These are phyloP conservation scores for Helicoverpa assulta DNA, from an alignment of 2,888 invertebrate species.

Conservation along the genomic window DNA sequence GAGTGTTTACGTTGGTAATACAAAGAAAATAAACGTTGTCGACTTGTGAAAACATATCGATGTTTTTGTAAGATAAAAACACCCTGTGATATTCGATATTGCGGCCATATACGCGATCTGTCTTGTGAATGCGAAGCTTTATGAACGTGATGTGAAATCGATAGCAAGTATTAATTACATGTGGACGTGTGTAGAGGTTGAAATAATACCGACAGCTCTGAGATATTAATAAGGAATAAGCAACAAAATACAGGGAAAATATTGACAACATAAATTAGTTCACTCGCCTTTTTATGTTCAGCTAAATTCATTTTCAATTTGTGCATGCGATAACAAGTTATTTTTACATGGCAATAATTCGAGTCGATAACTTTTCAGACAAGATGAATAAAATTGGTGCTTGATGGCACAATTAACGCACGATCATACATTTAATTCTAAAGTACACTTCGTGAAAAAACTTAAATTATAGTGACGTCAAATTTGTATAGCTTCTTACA, in stretches of 20 bases:
- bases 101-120: constrained; percentile 19
- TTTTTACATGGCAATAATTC: too few species aligned
- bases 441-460: neutral
- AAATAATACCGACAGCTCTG: constrained; percentile 26
- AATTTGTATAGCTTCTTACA: constrained; percentile 7
- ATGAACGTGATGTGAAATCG: constrained; percentile 52
- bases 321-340: too few species aligned
- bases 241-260: constrained; percentile 14
- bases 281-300: neutral
- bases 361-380: too few species aligned
- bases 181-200: constrained; percentile 28
- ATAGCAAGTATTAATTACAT: constrained; percentile 52
- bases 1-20: constrained; percentile 55
- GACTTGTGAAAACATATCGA: constrained; percentile 64
- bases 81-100: constrained; percentile 52
- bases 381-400: neutral
- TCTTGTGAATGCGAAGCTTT: constrained; percentile 38
- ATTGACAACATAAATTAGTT: neutral
- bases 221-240: constrained; percentile 5
- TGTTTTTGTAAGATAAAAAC: constrained; percentile 66
- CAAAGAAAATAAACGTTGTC: constrained; percentile 62
- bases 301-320: too few species aligned
- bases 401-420: neutral
- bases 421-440: too few species aligned
- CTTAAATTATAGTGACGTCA: constrained; percentile 7